phyloP scores from a whole-genome alignment of 37 sponge, comb jelly and placozoan species.

The Hormiphora californensis region DNA sequence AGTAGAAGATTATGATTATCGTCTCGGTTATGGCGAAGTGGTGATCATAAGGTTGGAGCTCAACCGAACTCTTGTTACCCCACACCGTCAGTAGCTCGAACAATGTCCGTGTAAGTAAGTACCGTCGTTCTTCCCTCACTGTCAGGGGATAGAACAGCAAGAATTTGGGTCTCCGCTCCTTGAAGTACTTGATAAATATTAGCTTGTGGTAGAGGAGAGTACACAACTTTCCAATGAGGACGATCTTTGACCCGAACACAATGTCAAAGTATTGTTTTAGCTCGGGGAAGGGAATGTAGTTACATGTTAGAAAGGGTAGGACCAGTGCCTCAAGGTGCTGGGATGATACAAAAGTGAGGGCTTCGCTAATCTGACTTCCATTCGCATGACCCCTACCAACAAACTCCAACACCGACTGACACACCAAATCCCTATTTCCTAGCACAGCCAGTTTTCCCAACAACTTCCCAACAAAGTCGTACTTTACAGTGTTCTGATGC shows the following conservation, averaged over 20 bases:
- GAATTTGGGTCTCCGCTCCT: constrained; percentile 9
- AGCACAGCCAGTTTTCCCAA: constrained; percentile 8
- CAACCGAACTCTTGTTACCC: constrained; percentile 47
- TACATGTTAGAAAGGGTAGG: constrained; percentile 34
- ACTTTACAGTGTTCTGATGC: constrained; percentile 18
- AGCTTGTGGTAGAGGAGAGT: constrained; percentile 6
- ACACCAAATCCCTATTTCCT: constrained; percentile 28
- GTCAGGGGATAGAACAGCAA: constrained; percentile 30
- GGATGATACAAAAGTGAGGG: not conserved
- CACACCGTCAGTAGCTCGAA: constrained; percentile 49
- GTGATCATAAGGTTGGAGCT: constrained; percentile 44
- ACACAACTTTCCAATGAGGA: constrained; percentile 27
- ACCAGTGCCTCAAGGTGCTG: constrained; percentile 15
- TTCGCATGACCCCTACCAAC: constrained; percentile 16
- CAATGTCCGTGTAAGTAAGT: constrained; percentile 29
- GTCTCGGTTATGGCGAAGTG: constrained; percentile 1
- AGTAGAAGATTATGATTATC: constrained; percentile 30
- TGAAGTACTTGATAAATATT: constrained; percentile 36
- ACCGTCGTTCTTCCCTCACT: constrained; percentile 21
- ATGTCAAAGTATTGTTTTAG: constrained; percentile 2
- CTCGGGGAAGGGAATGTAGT: not conserved
- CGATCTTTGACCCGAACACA: constrained; percentile 21
- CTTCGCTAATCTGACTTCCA: constrained; percentile 41
- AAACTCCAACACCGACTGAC: constrained; percentile 29
- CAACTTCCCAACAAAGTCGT: constrained; percentile 31